These are phyloP conservation scores for Garrulus glandarius DNA, from an alignment of 2,797 vertebrate genomes.

Conservation along the genomic window DNA sequence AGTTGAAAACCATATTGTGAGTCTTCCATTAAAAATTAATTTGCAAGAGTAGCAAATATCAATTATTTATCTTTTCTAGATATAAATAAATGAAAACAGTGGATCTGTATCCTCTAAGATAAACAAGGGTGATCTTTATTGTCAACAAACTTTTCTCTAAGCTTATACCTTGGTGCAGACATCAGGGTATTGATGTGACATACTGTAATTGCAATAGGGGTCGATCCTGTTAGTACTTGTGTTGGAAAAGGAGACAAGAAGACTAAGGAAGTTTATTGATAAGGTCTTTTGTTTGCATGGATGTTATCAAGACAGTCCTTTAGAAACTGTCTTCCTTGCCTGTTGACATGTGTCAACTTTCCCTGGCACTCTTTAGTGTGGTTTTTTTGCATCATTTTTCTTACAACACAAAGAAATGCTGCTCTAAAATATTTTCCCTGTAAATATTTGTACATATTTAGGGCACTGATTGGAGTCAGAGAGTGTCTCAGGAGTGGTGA, in stretches of 20 bases:
- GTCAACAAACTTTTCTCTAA: background rate
- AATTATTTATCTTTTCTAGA: background rate
- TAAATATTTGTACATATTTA: background rate
- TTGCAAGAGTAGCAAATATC: background rate
- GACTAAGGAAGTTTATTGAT: background rate
- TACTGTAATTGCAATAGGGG: background rate
- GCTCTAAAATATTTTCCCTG: background rate
- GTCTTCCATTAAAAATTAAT: background rate
- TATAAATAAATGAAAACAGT: background rate
- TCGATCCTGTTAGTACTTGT: background rate
- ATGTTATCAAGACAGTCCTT: background rate
- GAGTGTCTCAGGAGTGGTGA: background rate
- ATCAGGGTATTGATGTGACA: background rate
- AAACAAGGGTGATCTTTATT: background rate
- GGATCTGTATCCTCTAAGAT: background rate
- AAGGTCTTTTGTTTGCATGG: background rate
- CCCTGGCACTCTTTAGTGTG: background rate
- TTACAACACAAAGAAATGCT: background rate
- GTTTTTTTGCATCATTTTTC: background rate
- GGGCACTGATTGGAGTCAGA: background rate
- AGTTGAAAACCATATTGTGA: background rate
- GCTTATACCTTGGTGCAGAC: background rate
- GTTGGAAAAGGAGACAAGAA: background rate
- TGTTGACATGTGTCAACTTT: background rate
- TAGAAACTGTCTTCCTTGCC: background rate